Evolutionary conservation across 2,888 invertebrate genomes (phyloP).

Genomic region (Dryobotodes eremita): DNA sequence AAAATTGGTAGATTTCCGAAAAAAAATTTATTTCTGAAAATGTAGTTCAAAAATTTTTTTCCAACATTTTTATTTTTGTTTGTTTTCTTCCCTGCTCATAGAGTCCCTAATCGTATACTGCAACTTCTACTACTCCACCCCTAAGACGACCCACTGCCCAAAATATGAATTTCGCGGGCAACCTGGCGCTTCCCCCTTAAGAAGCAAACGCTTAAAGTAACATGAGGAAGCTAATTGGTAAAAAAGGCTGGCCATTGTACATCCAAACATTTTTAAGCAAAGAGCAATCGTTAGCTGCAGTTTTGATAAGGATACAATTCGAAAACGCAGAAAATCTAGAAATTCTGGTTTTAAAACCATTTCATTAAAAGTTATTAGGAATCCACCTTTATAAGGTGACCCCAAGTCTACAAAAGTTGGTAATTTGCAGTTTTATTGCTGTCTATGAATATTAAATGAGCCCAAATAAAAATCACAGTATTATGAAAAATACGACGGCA

Average conservation of each 20-base stretch:
- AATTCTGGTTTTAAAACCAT: too few relatives aligned
- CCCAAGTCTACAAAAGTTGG: not conserved
- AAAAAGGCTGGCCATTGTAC: not conserved
- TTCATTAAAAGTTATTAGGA: too few relatives aligned
- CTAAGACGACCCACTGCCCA: too few relatives aligned
- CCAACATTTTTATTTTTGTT: too few relatives aligned
- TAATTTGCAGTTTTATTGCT: not conserved
- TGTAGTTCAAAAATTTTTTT: too few relatives aligned
- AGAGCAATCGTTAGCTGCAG: too few relatives aligned
- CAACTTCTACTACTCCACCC: too few relatives aligned
- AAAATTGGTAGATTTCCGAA: too few relatives aligned
- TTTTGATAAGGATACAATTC: not conserved
- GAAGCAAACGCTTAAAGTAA: slow-evolving; percentile 2
- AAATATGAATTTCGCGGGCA: too few relatives aligned
- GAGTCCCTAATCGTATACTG: too few relatives aligned
- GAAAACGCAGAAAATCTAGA: not conserved
- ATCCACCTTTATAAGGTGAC: not conserved
- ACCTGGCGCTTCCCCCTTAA: not conserved
- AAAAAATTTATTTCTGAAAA: too few relatives aligned
- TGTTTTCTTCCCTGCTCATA: too few relatives aligned
- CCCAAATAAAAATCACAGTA: not conserved
- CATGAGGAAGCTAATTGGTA: slow-evolving; percentile 1
- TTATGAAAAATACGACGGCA: not conserved
- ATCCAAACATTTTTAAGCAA: not conserved
- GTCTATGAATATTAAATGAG: not conserved